Conservation (phyloP, 2,113 vertebrate genomes). For the Plestiodon gilberti region DNA sequence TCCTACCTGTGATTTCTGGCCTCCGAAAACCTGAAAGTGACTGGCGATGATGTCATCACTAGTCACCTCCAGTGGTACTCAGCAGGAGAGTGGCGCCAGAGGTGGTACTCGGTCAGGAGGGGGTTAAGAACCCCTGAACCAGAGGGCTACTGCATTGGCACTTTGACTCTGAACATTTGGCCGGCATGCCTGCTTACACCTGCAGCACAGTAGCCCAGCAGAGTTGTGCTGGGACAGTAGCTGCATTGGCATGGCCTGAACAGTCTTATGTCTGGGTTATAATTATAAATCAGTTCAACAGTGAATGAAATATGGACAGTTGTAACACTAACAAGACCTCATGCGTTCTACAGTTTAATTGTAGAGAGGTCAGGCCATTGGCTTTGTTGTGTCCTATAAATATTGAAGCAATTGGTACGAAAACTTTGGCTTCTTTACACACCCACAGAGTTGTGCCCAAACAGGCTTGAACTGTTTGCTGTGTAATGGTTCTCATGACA, state of each 20-base stretch:
- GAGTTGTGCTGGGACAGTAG: background rate
- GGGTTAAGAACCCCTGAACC: too few species aligned
- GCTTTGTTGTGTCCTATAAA: conserved; percentile 66
- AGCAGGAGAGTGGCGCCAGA: too few species aligned
- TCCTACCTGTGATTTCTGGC: too few species aligned
- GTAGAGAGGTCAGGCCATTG: conserved; percentile 40
- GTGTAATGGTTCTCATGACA: conserved; percentile 50
- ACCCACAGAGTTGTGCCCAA: conserved; percentile 74
- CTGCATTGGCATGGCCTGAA: background rate
- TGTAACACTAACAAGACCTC: background rate
- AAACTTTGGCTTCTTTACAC: conserved; percentile 74
- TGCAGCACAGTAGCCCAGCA: background rate
- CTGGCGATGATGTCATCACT: too few species aligned
- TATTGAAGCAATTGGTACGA: conserved; percentile 68
- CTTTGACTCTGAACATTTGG: conserved; percentile 6
- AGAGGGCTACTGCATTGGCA: conserved; percentile 5
- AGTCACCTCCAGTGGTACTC: too few species aligned
- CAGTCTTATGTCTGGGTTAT: background rate
- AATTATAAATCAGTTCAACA: background rate
- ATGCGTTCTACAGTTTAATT: background rate
- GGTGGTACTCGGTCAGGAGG: too few species aligned
- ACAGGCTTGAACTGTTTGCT: conserved; percentile 60
- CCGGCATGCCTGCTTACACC: background rate
- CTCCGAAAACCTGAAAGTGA: too few species aligned
- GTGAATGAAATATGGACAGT: background rate